Percentiles rank a stretch among this genome's conserved stretches.
Conservation (phyloP, 2,888 invertebrate species). For the Drosophila meridiana region DNA sequence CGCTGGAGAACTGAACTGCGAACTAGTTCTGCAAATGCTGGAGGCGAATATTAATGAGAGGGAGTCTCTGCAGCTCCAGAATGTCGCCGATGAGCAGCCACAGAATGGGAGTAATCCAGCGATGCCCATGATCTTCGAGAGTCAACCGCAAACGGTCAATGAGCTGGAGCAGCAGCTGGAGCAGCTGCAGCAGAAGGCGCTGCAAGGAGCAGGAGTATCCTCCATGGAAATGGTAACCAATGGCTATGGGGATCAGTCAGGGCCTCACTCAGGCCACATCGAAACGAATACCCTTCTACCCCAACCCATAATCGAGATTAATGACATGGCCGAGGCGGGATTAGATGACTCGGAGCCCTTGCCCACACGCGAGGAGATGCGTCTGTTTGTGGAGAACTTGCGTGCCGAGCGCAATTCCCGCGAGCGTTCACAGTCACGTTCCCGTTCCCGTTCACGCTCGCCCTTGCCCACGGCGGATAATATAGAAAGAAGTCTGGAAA, state of each 20-base stretch:
- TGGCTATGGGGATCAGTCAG: constrained; percentile 6
- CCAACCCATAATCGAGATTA: constrained; percentile 63
- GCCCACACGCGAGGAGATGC: constrained; percentile 52
- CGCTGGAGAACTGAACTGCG: constrained; percentile 61
- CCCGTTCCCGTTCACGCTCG: constrained; percentile 66
- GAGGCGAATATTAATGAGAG: constrained; percentile 46
- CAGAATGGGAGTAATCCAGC: constrained; percentile 34
- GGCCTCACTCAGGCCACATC: not conserved
- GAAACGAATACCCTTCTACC: constrained; percentile 29
- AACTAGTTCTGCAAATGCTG: constrained; percentile 67
- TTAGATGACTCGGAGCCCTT: constrained; percentile 16
- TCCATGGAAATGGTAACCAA: constrained; percentile 47
- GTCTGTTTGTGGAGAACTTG: constrained; percentile 59
- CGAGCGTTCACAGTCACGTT: constrained; percentile 48
- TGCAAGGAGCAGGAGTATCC: constrained; percentile 12
- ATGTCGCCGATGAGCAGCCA: constrained; percentile 71
- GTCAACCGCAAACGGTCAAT: constrained; percentile 40
- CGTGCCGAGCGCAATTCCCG: constrained; percentile 56
- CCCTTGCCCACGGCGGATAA: constrained; percentile 74
- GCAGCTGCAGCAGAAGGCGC: constrained; percentile 64
- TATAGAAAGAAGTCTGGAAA: constrained; percentile 66
- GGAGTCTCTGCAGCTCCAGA: constrained; percentile 46
- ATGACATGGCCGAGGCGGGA: constrained; percentile 32
- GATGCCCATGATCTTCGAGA: constrained; percentile 54
- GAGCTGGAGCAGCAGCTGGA: constrained; percentile 43